Evolutionary conservation across 2,888 invertebrate genomes (phyloP).

Genomic region (Lochmaea capreae): DNA sequence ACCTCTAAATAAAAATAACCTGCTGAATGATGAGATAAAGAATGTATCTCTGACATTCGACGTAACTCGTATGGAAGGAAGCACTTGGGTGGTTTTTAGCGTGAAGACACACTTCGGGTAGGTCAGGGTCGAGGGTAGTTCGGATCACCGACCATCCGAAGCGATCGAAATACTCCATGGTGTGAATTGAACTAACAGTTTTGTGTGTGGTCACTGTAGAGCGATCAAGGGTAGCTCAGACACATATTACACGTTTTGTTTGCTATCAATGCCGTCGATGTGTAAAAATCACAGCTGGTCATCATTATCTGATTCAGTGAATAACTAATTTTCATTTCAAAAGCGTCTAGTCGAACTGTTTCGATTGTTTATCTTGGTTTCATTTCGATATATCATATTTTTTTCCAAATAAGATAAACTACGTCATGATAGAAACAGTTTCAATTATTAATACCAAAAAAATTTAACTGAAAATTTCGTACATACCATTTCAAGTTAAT

Average conservation of each 20-base stretch:
- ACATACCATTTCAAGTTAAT: no score
- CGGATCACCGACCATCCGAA: slow-evolving; percentile 66
- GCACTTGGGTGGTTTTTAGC: slow-evolving; percentile 64
- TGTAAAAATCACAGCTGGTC: slow-evolving; percentile 55
- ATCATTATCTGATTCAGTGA: slow-evolving; percentile 59
- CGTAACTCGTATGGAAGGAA: slow-evolving; percentile 53
- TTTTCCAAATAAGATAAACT: no score
- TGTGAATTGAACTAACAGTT: slow-evolving; percentile 63
- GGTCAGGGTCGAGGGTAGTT: slow-evolving; percentile 65
- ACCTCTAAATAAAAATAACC: no score
- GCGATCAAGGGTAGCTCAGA: slow-evolving; percentile 59
- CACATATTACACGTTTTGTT: slow-evolving; percentile 42
- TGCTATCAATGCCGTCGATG: slow-evolving; percentile 60
- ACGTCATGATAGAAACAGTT: no score
- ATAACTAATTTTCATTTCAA: slow-evolving; percentile 55
- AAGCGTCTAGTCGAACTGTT: slow-evolving; percentile 38
- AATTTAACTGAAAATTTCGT: no score
- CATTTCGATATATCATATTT: slow-evolving; percentile 10
- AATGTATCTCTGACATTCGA: slow-evolving; percentile 25
- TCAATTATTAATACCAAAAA: no score
- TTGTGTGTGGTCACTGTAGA: slow-evolving; percentile 64
- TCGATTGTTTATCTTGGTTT: slow-evolving; percentile 20
- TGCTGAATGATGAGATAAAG: background rate
- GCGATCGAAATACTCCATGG: slow-evolving; percentile 56
- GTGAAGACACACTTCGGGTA: slow-evolving; percentile 61